Base-by-base conservation (phyloP, 2,888 invertebrate species). In the Xanthostigma xanthostigma region DNA sequence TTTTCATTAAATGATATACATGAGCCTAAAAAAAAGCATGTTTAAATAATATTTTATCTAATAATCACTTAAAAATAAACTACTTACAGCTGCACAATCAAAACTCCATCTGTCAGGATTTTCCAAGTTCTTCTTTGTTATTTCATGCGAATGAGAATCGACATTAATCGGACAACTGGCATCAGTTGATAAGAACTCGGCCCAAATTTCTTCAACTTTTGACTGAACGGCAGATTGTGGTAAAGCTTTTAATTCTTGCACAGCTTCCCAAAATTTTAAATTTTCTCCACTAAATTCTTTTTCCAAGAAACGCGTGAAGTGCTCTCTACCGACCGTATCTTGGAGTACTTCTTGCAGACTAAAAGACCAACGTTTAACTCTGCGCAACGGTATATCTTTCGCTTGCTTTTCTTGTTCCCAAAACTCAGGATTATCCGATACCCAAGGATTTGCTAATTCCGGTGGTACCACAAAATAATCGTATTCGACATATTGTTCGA, bases 231-330 rank as follows among this genome's bases (percentile, higher is more conserved):
- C 84, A 13, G 85, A 79, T 60, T 90, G 82, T 2, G 94, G 90
- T 51, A 93, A 72, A 13, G 87, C 79, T 68, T 94, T 94, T 64
- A 97, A 71, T 58, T 92, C 86, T 64, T 94, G 93, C 5, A 91
- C 91, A 0, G 94, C 90, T 62, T 94, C 82, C 90, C 93, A 95
- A 73, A 96, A 96, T 63, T 92, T 92, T 59, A 98, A 78, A 72
- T 98, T 98, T 75, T 98, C 98, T 43, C 92, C 93, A 60, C 95
- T 95, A 69, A 97, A 98, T 71, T 98, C 97, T 67, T 97, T 98
- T 62, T 91, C 90, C 44, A 98, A 77, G 70, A 98, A 98, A 63
- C 82, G 84, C 53, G 87, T 84, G 68, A 99, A 96, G 68, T 97
- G 96, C 48, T 98, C 97, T 55, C 88, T 75, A 3, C 98, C 98